Evolutionary conservation across 2,888 invertebrate genomes (phyloP).

Genomic region (Drosophila mimica): DNA sequence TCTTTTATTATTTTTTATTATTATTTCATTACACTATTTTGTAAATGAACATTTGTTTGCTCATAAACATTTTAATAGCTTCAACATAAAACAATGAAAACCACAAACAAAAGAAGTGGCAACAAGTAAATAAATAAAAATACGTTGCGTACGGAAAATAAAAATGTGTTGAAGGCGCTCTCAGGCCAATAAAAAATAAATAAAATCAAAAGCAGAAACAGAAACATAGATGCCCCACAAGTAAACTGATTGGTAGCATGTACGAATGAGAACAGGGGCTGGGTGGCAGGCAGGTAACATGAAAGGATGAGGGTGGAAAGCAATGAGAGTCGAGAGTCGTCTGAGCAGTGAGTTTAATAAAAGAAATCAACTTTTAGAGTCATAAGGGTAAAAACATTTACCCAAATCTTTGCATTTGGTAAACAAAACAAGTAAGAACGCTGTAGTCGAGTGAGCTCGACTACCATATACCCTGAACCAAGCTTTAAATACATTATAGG

Average conservation of each 20-base stretch:
- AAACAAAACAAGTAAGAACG: too few species aligned
- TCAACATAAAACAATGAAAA: constrained; percentile 67
- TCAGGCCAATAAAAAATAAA: constrained; percentile 71
- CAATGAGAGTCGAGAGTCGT: constrained; percentile 6
- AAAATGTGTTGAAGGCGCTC: constrained; percentile 65
- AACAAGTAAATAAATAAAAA: constrained; percentile 23
- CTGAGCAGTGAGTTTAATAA: neutral
- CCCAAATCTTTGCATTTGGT: neutral
- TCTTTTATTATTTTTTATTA: constrained; percentile 51
- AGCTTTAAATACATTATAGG: too few species aligned
- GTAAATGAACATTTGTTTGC: constrained; percentile 75
- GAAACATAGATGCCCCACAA: constrained; percentile 21
- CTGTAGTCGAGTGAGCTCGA: too few species aligned
- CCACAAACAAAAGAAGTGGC: constrained; percentile 34
- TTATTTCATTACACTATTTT: constrained; percentile 68
- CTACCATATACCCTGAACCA: too few species aligned
- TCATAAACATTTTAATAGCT: constrained; percentile 80
- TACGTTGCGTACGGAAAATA: constrained; percentile 55
- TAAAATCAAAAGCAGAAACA: constrained; percentile 49
- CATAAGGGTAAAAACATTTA: neutral
- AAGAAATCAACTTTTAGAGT: neutral
- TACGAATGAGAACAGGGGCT: neutral
- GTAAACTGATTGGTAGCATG: constrained; percentile 36
- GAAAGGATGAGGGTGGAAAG: neutral
- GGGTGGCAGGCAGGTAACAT: neutral